A percentile compares a stretch with the other conserved stretches of the same genome.
These are phyloP conservation scores for Panurus biarmicus DNA, from an alignment of 2,113 vertebrate species.

Conservation along the genomic window DNA sequence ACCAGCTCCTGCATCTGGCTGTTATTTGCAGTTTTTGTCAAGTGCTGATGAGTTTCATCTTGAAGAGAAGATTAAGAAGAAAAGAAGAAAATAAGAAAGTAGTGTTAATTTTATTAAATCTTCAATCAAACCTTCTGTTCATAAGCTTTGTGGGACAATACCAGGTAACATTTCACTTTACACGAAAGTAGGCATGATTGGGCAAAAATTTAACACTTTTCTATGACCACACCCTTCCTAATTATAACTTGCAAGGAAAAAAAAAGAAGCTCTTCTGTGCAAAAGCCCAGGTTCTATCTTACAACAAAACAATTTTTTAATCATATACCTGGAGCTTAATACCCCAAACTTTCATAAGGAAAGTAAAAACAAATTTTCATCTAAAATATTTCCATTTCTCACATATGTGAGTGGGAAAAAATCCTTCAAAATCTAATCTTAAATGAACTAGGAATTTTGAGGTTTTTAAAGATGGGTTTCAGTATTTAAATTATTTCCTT, in stretches of 20 bases:
- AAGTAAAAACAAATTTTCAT: background rate
- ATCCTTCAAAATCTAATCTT: background rate
- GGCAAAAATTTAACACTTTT: background rate
- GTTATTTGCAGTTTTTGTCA: conserved; percentile 85
- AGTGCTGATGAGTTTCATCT: conserved; percentile 85
- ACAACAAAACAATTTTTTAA: background rate
- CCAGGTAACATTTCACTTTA: conserved; percentile 56
- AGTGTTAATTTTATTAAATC: conserved; percentile 81
- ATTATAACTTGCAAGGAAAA: background rate
- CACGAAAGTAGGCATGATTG: background rate
- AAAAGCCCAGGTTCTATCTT: background rate
- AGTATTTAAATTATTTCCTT: background rate
- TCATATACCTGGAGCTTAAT: background rate
- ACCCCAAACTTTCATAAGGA: background rate
- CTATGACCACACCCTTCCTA: background rate
- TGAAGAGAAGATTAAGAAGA: conserved; percentile 80
- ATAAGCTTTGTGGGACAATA: conserved; percentile 60
- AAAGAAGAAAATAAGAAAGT: conserved; percentile 76
- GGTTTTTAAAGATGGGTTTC: background rate
- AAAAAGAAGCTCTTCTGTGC: background rate
- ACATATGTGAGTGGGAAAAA: background rate
- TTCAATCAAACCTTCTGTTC: conserved; percentile 70
- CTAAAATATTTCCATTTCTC: background rate
- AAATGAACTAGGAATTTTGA: background rate
- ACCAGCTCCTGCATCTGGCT: conserved; percentile 79